A percentile compares a stretch with the other conserved stretches of the same genome.
Evolutionary conservation across 2,113 vertebrate species (phyloP).

Genomic region (Callaeas wilsoni): DNA sequence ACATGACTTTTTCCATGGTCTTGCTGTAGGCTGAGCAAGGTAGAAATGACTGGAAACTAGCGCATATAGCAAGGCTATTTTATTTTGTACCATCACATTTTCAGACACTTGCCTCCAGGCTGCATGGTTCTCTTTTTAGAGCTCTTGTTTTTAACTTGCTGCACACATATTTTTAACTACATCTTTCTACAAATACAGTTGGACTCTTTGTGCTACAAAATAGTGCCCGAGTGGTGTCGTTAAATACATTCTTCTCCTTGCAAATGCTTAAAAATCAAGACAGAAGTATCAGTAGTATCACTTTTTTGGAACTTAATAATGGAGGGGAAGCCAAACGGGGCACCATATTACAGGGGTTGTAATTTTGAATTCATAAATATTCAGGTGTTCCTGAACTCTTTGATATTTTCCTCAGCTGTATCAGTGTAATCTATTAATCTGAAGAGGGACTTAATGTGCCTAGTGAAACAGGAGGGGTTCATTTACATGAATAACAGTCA

Average conservation of each 20-base stretch:
- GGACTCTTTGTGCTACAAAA: not conserved
- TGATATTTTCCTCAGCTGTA: not conserved
- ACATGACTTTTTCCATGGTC: not conserved
- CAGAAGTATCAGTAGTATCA: not conserved
- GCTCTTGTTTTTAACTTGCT: not conserved
- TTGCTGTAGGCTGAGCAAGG: not conserved
- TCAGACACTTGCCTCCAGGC: not conserved
- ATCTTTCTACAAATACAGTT: not conserved
- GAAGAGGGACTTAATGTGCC: not conserved
- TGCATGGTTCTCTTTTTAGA: not conserved
- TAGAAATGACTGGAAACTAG: not conserved
- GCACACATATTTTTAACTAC: not conserved
- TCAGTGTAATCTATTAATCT: not conserved
- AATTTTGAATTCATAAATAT: not conserved
- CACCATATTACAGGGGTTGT: not conserved
- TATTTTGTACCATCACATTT: not conserved
- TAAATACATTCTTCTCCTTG: not conserved
- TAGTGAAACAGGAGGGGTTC: not conserved
- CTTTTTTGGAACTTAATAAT: not conserved
- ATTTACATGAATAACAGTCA: not conserved
- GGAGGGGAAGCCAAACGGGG: not conserved
- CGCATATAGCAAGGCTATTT: not conserved
- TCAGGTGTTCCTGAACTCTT: not conserved
- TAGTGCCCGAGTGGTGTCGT: not conserved
- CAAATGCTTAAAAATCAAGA: not conserved